These are phyloP conservation scores for Nothocercus nigrocapillus DNA, from an alignment of 2,113 vertebrate species.

Conservation along the genomic window DNA sequence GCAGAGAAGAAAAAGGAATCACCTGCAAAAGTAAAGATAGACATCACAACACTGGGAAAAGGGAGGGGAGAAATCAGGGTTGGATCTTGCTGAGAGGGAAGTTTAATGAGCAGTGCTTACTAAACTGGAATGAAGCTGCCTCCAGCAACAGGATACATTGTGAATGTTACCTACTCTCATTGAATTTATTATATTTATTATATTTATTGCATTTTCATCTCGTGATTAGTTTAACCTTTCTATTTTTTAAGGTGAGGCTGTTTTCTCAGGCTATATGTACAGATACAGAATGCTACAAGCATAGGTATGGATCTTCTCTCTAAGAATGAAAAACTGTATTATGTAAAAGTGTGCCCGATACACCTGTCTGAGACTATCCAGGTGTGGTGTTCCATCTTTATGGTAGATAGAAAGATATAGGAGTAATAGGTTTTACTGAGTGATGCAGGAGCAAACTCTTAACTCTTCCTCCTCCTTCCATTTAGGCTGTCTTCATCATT, in stretches of 20 bases:
- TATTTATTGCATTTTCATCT: not conserved
- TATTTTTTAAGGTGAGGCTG: not conserved
- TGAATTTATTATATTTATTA: not conserved
- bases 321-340: not conserved
- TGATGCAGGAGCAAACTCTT: slow-evolving; percentile 1
- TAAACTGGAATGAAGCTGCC: not conserved
- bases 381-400: not conserved
- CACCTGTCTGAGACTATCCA: not conserved
- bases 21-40: not conserved
- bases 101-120: not conserved
- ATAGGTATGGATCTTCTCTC: not conserved
- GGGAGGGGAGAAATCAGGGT: not conserved
- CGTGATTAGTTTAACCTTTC: not conserved
- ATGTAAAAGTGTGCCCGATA: not conserved
- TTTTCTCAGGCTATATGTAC: not conserved
- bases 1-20: not conserved
- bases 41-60: not conserved
- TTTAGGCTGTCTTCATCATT: slow-evolving; percentile 10
- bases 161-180: not conserved
- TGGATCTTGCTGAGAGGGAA: not conserved
- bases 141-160: not conserved
- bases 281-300: not conserved
- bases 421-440: not conserved
- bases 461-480: slow-evolving; percentile 8
- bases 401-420: not conserved